Base-by-base conservation (phyloP, 2,888 invertebrate species). In the Ormyrus labotus region DNA sequence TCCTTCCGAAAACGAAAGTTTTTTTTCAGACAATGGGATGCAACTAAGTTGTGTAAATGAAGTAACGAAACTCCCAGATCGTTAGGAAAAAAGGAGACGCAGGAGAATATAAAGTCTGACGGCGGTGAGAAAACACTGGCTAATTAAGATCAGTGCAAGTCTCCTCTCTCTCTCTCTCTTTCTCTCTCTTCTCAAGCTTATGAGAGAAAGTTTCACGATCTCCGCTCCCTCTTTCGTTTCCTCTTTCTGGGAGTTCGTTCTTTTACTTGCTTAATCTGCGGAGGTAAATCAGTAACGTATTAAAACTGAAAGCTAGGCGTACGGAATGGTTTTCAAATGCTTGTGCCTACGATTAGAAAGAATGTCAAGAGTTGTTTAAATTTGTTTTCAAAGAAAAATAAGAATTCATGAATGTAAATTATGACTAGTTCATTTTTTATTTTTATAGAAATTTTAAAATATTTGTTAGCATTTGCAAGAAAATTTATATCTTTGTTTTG, bases 171-270 rank as follows among this genome's bases (percentile, higher is more conserved):
- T 19, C 19, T 19, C 1, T 19, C 19, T 19, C 19, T 34, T 0
- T 34, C 65, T 51, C 73, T 76, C 71, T 34, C 69, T 67, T 51
- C 65, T 53, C 78, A 67, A 61, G 61, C 34, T 34, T 34, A 34
- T 4, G 75, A 79, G 84, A 84, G 85, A 85, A 85, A 85, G 83
- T 84, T 83, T 82, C 80, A 74, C 70, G 78, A 80, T 82, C 83
- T 83, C 74, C 78, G 55, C 58, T 72, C 58, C 51, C 51, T 11
- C 51, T 6, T 13, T 13, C 9, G 61, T 68, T 74, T 73, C 13
- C 53, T 71, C 34, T 7, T 65, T 45, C 34, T 34, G 4, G 2
- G 34, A 34, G 34, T 34, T 34, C 34, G 34, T 34, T 34, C 34
- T 34, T 34, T 34, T 34, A 4, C 2, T 4, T 34, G 34, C 34